A percentile compares a stretch with the other conserved stretches of the same genome.
Evolutionary conservation across 2,113 vertebrate species (phyloP).

Genomic region (Podilymbus podiceps): DNA sequence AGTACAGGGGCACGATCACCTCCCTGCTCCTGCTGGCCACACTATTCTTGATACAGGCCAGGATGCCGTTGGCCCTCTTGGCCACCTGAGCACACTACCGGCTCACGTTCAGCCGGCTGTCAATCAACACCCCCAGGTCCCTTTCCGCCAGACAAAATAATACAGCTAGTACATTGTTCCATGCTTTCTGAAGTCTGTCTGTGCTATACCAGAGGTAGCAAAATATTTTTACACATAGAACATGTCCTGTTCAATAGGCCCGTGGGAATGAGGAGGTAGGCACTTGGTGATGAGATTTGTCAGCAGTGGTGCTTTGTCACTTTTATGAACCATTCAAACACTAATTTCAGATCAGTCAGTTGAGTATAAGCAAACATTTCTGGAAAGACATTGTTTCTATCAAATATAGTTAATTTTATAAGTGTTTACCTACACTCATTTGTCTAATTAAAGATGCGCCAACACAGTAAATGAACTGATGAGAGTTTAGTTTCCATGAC

Average conservation of each 20-base stretch:
- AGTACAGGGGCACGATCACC: no score
- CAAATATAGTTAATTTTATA: background rate
- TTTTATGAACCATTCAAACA: background rate
- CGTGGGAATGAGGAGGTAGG: background rate
- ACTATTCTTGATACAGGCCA: no score
- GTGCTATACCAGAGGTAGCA: background rate
- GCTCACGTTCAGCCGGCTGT: no score
- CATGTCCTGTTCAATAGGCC: background rate
- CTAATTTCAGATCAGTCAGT: background rate
- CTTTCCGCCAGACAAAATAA: no score
- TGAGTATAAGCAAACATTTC: background rate
- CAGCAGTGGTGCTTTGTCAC: background rate
- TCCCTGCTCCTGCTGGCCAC: no score
- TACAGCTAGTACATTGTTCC: no score
- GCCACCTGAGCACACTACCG: no score
- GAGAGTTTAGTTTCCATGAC: background rate
- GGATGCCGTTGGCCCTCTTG: no score
- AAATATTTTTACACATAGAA: background rate
- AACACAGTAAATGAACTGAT: background rate
- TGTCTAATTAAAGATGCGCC: background rate
- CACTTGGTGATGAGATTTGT: background rate
- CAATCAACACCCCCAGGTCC: no score
- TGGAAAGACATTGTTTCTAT: background rate
- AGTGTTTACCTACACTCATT: background rate
- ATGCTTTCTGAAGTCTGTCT: background rate